These are phyloP conservation scores for Numenius phaeopus DNA, from an alignment of 2,797 vertebrate species.

Conservation along the genomic window DNA sequence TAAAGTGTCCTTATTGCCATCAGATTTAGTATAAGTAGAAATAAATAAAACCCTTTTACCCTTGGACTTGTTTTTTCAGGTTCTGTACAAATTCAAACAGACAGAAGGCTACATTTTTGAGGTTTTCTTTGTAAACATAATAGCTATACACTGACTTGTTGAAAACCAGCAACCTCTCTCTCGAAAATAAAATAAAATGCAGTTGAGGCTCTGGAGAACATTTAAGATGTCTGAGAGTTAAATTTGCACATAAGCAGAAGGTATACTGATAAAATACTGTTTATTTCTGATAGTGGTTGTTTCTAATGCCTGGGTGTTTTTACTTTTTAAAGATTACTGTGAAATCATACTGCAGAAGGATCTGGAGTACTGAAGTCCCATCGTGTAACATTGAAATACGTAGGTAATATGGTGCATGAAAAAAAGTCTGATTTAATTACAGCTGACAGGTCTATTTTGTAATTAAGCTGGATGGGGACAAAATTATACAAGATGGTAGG, in stretches of 20 bases:
- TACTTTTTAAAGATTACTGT: neutral
- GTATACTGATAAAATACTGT: neutral
- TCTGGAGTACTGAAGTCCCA: neutral
- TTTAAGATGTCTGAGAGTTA: neutral
- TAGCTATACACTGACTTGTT: neutral
- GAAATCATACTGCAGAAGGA: neutral
- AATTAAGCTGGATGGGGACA: neutral
- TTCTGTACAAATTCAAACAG: neutral
- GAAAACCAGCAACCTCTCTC: neutral
- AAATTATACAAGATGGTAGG: neutral
- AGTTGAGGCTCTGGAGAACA: neutral
- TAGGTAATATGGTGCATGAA: neutral
- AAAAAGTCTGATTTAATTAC: neutral
- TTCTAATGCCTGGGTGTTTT: neutral
- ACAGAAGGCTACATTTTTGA: neutral
- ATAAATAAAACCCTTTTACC: neutral
- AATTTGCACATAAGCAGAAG: neutral
- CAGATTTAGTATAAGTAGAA: neutral
- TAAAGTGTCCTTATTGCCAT: neutral
- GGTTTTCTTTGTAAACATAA: slow-evolving; percentile 22
- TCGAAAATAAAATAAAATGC: neutral
- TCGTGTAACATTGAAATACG: neutral
- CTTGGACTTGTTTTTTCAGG: neutral
- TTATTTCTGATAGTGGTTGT: neutral
- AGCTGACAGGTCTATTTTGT: neutral